These are phyloP conservation scores for Hephaestus fuliginosus DNA, from an alignment of 2,797 vertebrate species.

Conservation along the genomic window DNA sequence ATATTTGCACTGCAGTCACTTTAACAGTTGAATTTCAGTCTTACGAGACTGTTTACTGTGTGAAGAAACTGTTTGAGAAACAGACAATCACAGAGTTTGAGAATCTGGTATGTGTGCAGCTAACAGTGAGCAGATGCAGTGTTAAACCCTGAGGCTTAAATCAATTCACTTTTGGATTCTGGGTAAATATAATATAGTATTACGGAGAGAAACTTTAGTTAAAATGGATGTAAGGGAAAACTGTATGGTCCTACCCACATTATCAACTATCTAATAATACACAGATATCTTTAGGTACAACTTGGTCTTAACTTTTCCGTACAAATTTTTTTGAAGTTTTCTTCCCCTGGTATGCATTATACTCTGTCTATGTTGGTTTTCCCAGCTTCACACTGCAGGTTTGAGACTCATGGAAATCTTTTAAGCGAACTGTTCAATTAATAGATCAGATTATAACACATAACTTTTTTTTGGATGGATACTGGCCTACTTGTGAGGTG, in stretches of 20 bases:
- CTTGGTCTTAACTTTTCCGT: background rate
- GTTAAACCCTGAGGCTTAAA: background rate
- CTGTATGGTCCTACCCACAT: background rate
- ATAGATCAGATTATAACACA: background rate
- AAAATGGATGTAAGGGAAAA: background rate
- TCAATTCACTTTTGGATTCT: background rate
- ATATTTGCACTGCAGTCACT: background rate
- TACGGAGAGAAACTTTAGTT: background rate
- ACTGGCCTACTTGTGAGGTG: slow-evolving; percentile 10
- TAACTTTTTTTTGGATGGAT: background rate
- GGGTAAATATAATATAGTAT: background rate
- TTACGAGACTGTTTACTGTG: background rate
- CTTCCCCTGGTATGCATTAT: background rate
- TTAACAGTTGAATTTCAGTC: too few species aligned
- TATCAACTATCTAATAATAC: background rate
- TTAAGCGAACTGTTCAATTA: background rate
- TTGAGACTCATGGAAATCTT: background rate
- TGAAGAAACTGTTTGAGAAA: background rate
- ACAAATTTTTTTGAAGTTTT: too few species aligned
- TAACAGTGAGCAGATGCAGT: background rate
- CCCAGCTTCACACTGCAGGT: background rate
- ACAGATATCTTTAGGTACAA: background rate
- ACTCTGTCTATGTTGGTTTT: background rate
- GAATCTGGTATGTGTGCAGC: background rate
- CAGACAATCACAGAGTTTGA: background rate